These are phyloP conservation scores for Aegithalos caudatus DNA, from an alignment of 2,113 vertebrate genomes.

Conservation along the genomic window DNA sequence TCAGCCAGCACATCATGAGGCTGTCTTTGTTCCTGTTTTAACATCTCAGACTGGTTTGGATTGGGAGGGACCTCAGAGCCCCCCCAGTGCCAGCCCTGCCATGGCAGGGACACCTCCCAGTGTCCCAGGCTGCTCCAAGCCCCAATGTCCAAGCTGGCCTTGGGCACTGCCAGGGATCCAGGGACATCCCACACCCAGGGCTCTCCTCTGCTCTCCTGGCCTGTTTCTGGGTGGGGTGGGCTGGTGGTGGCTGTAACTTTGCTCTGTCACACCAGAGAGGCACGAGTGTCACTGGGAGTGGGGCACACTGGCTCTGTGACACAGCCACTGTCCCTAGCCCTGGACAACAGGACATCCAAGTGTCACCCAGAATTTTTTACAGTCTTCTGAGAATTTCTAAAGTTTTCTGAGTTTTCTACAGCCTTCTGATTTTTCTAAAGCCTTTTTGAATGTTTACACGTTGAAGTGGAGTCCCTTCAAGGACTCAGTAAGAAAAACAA, in stretches of 20 bases:
- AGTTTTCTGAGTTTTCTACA: too few species aligned
- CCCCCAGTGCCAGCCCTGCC: not conserved
- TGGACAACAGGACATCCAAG: not conserved
- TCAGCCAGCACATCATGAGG: rapidly evolving
- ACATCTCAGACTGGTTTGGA: not conserved
- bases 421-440: too few species aligned
- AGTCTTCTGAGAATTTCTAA: too few species aligned
- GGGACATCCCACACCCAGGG: not conserved
- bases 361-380: too few species aligned
- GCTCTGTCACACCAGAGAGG: not conserved
- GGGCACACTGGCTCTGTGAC: rapidly evolving
- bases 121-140: not conserved
- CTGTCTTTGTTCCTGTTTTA: not conserved
- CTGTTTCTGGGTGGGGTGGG: rapidly evolving
- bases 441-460: too few species aligned
- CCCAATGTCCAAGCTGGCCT: not conserved
- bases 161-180: not conserved
- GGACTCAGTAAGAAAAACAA: too few species aligned
- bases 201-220: not conserved
- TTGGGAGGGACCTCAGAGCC: rapidly evolving
- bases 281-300: not conserved
- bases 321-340: rapidly evolving
- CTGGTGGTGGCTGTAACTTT: not conserved
- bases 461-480: too few species aligned
- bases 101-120: not conserved